Base-by-base conservation (phyloP, 2,113 vertebrate genomes). In the Lagopus muta region DNA sequence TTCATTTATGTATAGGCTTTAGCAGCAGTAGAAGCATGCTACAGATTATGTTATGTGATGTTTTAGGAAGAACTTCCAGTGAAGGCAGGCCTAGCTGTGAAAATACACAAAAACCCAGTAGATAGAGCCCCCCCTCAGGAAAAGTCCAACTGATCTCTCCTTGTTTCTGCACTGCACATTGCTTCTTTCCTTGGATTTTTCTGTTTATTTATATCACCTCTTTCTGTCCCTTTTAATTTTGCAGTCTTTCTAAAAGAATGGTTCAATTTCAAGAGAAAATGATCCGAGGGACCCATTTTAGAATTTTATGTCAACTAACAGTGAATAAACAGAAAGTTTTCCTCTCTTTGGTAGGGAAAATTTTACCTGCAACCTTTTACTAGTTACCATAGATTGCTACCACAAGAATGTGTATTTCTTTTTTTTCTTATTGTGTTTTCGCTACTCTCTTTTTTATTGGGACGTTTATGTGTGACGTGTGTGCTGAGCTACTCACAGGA, bases 251-350 rank as follows among this genome's bases (percentile, higher is more conserved):
- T 69, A 14, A n/a, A 27, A 13, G 5, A 13, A 25, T 81, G 30
- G 1, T 84, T 82, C 38, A 12, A 15, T 6, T 5, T 74, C 7
- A n/a, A 67, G 34, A 72, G 12, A 74, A 94, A 89, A 81, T 22
- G 6, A 24, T 7, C 32, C 2, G 7, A 60, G 20, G 21, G 17
- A 57, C 6, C 3, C 1, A 0, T 13, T 72, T 84, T 52, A 82
- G 40, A 10, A 3, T 65, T 75, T 60, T 75, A 8, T 58, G 13
- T 79, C 1, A 11, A 57, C 16, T 28, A 64, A 8, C 17, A 55
- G 5, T 38, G 13, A 67, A 60, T 72, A 82, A 79, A 21, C 10
- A 60, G 61, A 34, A 80, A 13, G 36, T 61, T 38, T 62, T 28
- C 11, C 21, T 38, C 19, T 6, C 52, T n/a, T 17, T 48, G 2